Base-by-base conservation (phyloP, 1,140 invertebrate genomes). In the Luehdorfia chinensis region DNA sequence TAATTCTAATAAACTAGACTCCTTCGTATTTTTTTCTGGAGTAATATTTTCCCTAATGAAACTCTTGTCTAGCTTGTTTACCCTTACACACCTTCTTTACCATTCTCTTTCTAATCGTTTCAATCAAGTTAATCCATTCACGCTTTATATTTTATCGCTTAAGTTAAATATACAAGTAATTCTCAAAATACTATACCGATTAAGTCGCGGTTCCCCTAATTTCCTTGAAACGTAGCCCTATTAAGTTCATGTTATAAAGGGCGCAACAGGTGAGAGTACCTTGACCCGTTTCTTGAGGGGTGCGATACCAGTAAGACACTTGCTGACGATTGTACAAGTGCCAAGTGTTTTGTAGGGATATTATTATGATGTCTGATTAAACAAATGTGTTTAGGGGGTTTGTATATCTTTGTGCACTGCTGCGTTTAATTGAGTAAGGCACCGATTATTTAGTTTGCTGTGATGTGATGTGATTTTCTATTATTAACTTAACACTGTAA, bases 261-360 rank as follows among this genome's bases (percentile, higher is more conserved):
- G 66, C 50, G 74, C 73, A 81, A 81, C 77, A 81, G 74, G 77
- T 81, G 59, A 28, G 28, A 32, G 4, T 47, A 59, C 64, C 75
- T 72, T 75, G 75, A 76, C 73, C 75, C 68, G 71, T 52, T 79
- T 72, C 73, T 74, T 75, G 57, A 58, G 53, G 75, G 65, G 68
- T 54, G 60, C 50, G 51, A 55, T 55, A 50, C 33, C 33, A 56
- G 21, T 37, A 33, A 51, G 55, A 55, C 58, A 56, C 63, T 66
- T 54, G 47, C 34, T 16, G 39, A 27, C 25, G 37, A 43, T 14
- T 25, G 12, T 36, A 36, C 36, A 39, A 43, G 37, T 43, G 37
- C 12, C 4, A 25, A 39, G 36, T 36, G 18, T 25, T 31, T 28
- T 14, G 23, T 43, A 11, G 23, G 39, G 23, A 28, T 43, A 30